Percentiles rank a stretch among this genome's conserved stretches.
Conservation (phyloP, 1,140 invertebrate genomes). For the Hypsibius dujardini region DNA sequence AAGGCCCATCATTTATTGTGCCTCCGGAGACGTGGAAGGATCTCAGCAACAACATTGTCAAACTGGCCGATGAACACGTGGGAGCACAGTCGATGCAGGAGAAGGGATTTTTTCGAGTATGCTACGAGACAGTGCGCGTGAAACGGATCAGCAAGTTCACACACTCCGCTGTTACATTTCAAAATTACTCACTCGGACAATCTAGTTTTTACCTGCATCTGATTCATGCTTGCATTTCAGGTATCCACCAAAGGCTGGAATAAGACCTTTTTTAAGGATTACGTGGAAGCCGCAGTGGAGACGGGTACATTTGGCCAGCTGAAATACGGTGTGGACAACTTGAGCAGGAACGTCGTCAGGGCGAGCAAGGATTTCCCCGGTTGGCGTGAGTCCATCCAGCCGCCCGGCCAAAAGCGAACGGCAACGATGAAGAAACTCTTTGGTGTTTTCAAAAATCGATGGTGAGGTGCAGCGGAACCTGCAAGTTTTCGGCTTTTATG, state of each 20-base stretch:
- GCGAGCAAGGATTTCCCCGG: background rate
- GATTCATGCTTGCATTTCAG: background rate
- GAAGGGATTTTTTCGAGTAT: background rate
- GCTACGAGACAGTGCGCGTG: background rate
- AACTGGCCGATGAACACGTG: background rate
- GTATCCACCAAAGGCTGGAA: background rate
- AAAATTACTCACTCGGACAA: too few species aligned
- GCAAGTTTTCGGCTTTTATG: too few species aligned
- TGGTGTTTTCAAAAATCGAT: background rate
- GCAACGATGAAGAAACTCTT: constrained; percentile 1
- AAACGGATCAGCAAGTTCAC: too few species aligned
- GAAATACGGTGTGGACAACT: background rate
- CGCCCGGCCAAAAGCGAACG: background rate
- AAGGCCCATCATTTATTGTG: background rate
- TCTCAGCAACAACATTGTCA: background rate
- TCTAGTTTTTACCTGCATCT: background rate
- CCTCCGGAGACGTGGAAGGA: background rate
- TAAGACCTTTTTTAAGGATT: background rate
- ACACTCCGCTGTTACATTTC: too few species aligned
- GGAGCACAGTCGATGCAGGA: background rate
- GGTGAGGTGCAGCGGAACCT: background rate
- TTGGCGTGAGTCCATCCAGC: background rate
- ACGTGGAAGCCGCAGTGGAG: background rate
- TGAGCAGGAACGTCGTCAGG: background rate
- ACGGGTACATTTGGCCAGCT: background rate